Percentiles rank a stretch among this genome's conserved stretches.
These are phyloP conservation scores for Wiebesia pumilae DNA, from an alignment of 1,140 invertebrate genomes.

Conservation along the genomic window DNA sequence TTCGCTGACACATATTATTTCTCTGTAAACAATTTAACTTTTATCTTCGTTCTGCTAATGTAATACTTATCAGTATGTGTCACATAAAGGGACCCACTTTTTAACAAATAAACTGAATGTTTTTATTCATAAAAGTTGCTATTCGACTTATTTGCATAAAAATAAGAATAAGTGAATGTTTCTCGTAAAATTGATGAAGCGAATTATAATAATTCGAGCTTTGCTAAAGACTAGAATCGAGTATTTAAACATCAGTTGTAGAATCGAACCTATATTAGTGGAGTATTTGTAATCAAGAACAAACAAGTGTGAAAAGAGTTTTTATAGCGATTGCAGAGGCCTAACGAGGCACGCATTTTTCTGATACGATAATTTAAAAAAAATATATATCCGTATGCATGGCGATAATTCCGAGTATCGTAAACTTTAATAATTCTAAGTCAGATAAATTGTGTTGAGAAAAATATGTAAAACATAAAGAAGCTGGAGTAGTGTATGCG, in stretches of 20 bases:
- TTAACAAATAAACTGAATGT: neutral
- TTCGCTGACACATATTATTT: neutral
- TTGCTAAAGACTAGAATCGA: neutral
- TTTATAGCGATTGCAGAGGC: constrained; percentile 26
- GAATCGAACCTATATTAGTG: constrained; percentile 29
- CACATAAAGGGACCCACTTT: neutral
- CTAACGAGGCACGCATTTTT: constrained; percentile 44
- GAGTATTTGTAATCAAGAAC: constrained; percentile 44
- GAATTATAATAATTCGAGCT: neutral
- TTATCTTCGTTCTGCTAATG: neutral
- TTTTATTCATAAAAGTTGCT: neutral
- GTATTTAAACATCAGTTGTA: neutral
- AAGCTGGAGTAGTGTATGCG: constrained; percentile 20
- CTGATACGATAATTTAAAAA: neutral
- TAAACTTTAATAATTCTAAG: constrained; percentile 25
- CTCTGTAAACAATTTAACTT: neutral
- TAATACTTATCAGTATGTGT: neutral
- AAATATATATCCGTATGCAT: neutral
- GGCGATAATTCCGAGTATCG: constrained; percentile 38
- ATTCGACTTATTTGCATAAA: constrained; percentile 7
- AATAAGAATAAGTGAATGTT: neutral
- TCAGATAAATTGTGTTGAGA: neutral
- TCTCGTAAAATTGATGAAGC: neutral
- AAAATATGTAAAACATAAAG: neutral
- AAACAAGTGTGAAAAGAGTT: neutral